Base-by-base conservation (phyloP, 2,797 vertebrate genomes). In the Danio albolineatus region DNA sequence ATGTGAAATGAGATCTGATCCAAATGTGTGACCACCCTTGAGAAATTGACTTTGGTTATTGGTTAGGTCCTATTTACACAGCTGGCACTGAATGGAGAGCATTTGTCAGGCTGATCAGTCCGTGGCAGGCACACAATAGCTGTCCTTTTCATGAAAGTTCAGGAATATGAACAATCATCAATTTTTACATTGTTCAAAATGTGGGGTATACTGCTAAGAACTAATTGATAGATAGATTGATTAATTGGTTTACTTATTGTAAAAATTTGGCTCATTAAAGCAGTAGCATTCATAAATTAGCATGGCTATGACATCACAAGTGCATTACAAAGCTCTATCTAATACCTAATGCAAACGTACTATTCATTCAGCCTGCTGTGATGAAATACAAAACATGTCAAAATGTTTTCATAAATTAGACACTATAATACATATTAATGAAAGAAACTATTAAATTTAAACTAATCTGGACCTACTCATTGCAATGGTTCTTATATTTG, bases 11-110 rank as follows among this genome's bases (percentile, higher is more conserved):
- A 86, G 83, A 76, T 85, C 65, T 83, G 80, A 74, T 82, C 82
- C 36, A 62, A 84, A 57, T 49, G 21, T 12, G 9, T 80, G 73
- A 73, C 84, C 78, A 79, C 62, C 53, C 78, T 84, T 83, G 86
- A 86, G 85, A 85, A 84, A 86, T 87, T 85, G 76, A 87, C 88
- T 89, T 87, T 90, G 88, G 79, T 83, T 80, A 86, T 79, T 84
- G 78, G 51, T 73, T 82, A 66, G 70, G 76, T 77, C 79, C 76
- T 73, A 80, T 88, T 85, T 81, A 83, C 10, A 36, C 73, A 82
- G 85, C 48, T 9, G 57, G 82, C 46, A 70, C 12, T 7, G 21
- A 78, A 76, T 73, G 79, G 70, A n/a, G 43, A 44, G 48, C n/a
- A 51, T 51, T 17, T 69, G 46, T 79, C 39, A 74, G 12, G n/a